phyloP scores from a whole-genome alignment of 2,113 vertebrate genomes.

The Brachyistius frenatus region DNA sequence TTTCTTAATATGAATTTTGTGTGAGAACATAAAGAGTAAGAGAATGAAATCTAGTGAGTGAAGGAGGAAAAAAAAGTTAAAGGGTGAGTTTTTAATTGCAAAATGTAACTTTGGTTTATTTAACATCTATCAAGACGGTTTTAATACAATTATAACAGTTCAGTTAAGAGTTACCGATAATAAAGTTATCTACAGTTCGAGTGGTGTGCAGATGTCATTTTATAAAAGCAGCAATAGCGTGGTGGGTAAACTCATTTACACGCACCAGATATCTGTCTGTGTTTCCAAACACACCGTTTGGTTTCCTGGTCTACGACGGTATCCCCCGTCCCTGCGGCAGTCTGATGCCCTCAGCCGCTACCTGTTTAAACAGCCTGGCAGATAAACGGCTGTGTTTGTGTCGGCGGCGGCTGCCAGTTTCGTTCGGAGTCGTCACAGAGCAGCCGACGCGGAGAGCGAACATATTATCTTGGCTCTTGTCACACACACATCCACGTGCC shows the following conservation, averaged over 20 bases:
- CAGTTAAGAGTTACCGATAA: too few relatives aligned
- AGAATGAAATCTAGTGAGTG: too few relatives aligned
- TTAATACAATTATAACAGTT: too few relatives aligned
- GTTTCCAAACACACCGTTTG: neutral
- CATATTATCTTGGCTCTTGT: conserved; percentile 29
- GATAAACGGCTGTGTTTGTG: conserved; percentile 59
- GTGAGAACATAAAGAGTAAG: too few relatives aligned
- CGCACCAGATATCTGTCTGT: neutral
- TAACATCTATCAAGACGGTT: too few relatives aligned
- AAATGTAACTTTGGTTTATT: too few relatives aligned
- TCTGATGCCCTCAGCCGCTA: conserved; percentile 6
- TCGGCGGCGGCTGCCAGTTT: conserved; percentile 2
- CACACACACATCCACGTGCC: conserved; percentile 50
- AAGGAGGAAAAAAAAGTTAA: too few relatives aligned
- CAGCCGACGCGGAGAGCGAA: conserved; percentile 13
- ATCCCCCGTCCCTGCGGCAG: neutral
- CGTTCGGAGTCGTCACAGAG: conserved; percentile 6
- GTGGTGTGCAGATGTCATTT: neutral
- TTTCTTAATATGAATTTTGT: too few relatives aligned
- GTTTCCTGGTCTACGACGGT: neutral
- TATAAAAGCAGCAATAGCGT: neutral
- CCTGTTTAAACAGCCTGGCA: conserved; percentile 63
- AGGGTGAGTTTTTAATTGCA: too few relatives aligned
- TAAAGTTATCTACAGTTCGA: neutral
- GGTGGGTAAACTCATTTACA: neutral